Conservation (phyloP, 2,888 invertebrate genomes). For the Quadroppia sp. region DNA sequence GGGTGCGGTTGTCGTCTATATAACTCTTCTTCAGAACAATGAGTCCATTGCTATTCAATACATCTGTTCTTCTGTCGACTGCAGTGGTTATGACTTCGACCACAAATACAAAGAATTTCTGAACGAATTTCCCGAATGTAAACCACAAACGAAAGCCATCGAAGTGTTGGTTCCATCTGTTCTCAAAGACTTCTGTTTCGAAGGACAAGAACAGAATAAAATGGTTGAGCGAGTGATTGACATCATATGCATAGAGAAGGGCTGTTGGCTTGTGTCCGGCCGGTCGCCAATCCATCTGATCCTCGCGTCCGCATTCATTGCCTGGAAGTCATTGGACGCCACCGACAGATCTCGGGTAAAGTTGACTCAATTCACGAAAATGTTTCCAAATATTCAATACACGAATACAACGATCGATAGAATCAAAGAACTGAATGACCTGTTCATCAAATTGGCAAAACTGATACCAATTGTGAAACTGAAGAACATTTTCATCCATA, state of each 20-base stretch:
- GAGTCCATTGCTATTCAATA: conserved; percentile 22
- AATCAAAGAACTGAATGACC: conserved; percentile 13
- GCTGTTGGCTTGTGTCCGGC: conserved; percentile 26
- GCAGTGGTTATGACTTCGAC: conserved; percentile 4
- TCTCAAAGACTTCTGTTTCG: neutral
- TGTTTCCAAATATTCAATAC: neutral
- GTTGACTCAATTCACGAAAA: neutral
- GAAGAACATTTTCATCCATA: neutral
- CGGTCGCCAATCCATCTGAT: conserved; percentile 18
- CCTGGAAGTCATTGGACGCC: conserved; percentile 1
- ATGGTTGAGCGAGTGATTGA: neutral
- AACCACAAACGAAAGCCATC: conserved; percentile 11
- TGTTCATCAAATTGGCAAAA: conserved; percentile 9
- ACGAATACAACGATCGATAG: neutral
- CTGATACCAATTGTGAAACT: neutral
- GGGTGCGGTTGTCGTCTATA: conserved; percentile 9
- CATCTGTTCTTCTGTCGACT: neutral
- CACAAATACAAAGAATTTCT: conserved; percentile 2
- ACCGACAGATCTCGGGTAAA: neutral
- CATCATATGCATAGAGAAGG: conserved; percentile 29
- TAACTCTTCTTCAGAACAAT: neutral
- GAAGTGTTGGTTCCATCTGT: conserved; percentile 31
- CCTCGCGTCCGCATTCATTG: neutral
- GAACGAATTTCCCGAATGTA: neutral
- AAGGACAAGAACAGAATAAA: neutral